A percentile compares a stretch with the other conserved stretches of the same genome.
These are phyloP conservation scores for Festucalex cinctus DNA, from an alignment of 2,113 vertebrate genomes.

Conservation along the genomic window DNA sequence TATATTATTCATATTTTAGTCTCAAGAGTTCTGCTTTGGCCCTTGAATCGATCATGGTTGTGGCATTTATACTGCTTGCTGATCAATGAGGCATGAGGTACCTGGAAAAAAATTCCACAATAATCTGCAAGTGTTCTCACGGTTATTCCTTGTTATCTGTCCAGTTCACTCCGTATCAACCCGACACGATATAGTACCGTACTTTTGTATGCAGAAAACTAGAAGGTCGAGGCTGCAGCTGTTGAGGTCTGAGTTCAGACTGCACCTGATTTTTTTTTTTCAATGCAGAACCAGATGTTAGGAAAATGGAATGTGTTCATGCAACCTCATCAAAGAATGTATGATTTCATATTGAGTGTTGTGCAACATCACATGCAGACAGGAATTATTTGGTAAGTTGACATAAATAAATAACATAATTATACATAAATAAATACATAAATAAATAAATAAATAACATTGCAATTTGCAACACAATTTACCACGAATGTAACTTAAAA, in stretches of 20 bases:
- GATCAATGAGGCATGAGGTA: neutral
- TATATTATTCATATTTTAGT: constrained; percentile 3
- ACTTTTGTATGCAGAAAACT: constrained; percentile 17
- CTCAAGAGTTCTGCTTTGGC: constrained; percentile 15
- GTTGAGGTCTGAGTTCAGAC: constrained; percentile 31
- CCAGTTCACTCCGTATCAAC: constrained; percentile 21
- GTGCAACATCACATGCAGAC: neutral
- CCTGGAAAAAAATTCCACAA: neutral
- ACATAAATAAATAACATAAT: neutral
- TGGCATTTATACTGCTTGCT: constrained; percentile 1
- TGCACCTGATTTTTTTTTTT: constrained; percentile 19
- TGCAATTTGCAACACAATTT: too few species aligned
- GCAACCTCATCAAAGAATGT: constrained; percentile 7
- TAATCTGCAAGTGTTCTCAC: constrained; percentile 13
- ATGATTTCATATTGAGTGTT: neutral
- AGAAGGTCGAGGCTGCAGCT: constrained; percentile 36
- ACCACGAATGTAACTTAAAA: too few species aligned
- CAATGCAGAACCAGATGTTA: constrained; percentile 25
- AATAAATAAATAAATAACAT: too few species aligned
- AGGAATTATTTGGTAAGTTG: neutral
- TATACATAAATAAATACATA: too few species aligned
- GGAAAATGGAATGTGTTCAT: constrained; percentile 14
- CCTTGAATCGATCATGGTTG: constrained; percentile 2
- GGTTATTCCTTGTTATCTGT: constrained; percentile 17
- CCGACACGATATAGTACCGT: constrained; percentile 32